Conservation (phyloP, 2,797 vertebrate species). For the Sardinella longiceps region DNA sequence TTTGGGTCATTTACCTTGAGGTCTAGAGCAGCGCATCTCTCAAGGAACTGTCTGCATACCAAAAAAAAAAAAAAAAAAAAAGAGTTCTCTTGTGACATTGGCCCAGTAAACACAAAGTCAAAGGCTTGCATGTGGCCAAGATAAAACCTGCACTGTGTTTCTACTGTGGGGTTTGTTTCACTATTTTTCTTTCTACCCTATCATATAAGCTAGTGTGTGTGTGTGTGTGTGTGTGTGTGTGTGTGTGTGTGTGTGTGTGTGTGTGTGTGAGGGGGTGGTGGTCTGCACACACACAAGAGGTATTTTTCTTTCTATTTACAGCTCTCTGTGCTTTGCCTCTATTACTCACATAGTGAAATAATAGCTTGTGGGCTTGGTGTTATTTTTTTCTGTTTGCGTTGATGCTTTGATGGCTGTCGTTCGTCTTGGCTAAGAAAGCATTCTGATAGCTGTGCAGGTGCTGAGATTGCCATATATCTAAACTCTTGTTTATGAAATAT, state of each 20-base stretch:
- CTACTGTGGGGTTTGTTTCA: neutral
- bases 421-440: neutral
- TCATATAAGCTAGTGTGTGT: neutral
- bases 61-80: neutral
- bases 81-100: neutral
- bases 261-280: slow-evolving; percentile 8
- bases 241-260: slow-evolving; percentile 29
- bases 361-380: neutral
- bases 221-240: neutral
- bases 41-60: neutral
- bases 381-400: neutral
- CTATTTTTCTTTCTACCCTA: neutral
- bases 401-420: neutral
- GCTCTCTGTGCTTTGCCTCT: neutral
- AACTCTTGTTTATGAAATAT: neutral
- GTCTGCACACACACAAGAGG: neutral
- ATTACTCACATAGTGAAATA: neutral
- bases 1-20: neutral
- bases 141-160: neutral
- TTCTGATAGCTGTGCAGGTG: neutral
- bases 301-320: neutral
- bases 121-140: neutral
- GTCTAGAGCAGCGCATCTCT: neutral
- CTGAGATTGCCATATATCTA: neutral
- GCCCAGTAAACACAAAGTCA: neutral